phyloP scores from a whole-genome alignment of 1,140 invertebrate species.

The Piezodorus guildinii region DNA sequence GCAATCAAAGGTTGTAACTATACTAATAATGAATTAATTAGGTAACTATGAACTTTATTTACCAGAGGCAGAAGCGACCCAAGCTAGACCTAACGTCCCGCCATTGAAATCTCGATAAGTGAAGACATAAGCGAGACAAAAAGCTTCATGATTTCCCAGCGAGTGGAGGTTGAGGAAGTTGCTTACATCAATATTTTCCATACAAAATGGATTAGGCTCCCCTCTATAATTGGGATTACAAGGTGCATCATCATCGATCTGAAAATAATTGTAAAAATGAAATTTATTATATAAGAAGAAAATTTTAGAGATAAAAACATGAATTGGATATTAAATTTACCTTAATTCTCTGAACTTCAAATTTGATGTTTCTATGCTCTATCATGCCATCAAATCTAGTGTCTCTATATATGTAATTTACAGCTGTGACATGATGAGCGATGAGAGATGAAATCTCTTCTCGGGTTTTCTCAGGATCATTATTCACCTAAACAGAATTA shows the following conservation, averaged over 20 bases:
- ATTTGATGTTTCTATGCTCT: constrained; percentile 88
- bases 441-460: constrained; percentile 97
- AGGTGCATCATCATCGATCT: constrained; percentile 81
- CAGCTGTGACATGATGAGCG: constrained; percentile 94
- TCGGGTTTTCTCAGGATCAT: constrained; percentile 63
- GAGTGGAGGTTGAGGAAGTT: constrained; percentile 98
- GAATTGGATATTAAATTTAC: constrained; percentile 38
- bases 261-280: constrained; percentile 25
- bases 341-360: constrained; percentile 94
- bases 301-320: neutral
- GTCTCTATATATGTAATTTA: constrained; percentile 94
- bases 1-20: too few species aligned
- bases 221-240: constrained; percentile 52
- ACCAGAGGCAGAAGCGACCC: constrained; percentile 90
- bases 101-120: constrained; percentile 95
- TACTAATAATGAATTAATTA: too few species aligned
- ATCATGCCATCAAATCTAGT: constrained; percentile 82
- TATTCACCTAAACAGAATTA: constrained; percentile 26
- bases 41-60: too few species aligned
- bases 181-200: constrained; percentile 96
- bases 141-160: constrained; percentile 90
- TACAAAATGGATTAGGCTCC: constrained; percentile 85
- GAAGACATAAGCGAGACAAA: constrained; percentile 97
- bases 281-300: neutral
- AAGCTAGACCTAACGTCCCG: constrained; percentile 91